phyloP scores from a whole-genome alignment of 2,113 vertebrate genomes.

The Aleadryas rufinucha region DNA sequence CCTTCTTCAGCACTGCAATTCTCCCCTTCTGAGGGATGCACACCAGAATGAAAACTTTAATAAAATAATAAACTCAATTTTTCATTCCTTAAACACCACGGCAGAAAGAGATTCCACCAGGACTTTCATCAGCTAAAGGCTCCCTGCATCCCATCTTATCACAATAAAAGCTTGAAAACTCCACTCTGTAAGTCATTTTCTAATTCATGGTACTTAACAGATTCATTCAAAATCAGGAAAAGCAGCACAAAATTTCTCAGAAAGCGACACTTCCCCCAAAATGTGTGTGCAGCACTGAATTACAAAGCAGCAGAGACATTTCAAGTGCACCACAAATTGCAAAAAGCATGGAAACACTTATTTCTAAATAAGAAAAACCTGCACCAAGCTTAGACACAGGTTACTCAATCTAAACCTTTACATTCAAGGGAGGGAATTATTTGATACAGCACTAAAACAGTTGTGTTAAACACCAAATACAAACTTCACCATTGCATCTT shows the following conservation, averaged over 20 bases:
- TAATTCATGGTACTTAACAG: conserved; percentile 36
- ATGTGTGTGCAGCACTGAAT: conserved; percentile 52
- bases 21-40: background rate
- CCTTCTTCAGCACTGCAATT: background rate
- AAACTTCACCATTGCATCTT: background rate
- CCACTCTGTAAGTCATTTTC: conserved; percentile 29
- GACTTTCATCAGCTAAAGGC: background rate
- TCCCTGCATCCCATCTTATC: background rate
- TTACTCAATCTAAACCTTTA: conserved; percentile 66
- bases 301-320: conserved; percentile 72
- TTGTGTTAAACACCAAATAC: conserved; percentile 33
- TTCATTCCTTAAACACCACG: background rate
- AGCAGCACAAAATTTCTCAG: conserved; percentile 33
- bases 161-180: background rate
- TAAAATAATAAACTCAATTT: background rate
- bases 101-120: background rate
- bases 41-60: background rate
- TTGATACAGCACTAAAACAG: conserved; percentile 45
- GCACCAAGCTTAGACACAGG: conserved; percentile 49
- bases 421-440: conserved; percentile 44
- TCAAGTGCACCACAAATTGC: conserved; percentile 74
- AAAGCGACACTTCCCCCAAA: conserved; percentile 68
- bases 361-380: conserved; percentile 78
- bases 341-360: conserved; percentile 77
- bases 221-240: conserved; percentile 44